Percentiles rank a stretch among this genome's conserved stretches.
These are phyloP conservation scores for Glossophaga mutica DNA, from an alignment of 2,797 vertebrate genomes.

Conservation along the genomic window DNA sequence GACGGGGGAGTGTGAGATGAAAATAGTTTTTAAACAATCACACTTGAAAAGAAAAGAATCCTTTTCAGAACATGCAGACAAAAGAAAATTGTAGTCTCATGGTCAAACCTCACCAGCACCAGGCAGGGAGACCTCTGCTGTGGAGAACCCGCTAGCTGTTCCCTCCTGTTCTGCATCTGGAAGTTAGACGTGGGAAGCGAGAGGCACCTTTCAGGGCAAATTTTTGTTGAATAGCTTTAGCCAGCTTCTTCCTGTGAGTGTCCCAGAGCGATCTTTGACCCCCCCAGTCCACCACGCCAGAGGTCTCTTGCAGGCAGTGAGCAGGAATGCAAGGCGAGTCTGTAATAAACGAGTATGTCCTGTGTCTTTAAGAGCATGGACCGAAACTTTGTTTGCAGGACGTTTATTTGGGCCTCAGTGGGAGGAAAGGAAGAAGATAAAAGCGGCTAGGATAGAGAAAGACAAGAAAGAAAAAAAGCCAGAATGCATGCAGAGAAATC, in stretches of 20 bases:
- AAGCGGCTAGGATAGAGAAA: background rate
- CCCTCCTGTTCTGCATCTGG: background rate
- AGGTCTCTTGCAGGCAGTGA: background rate
- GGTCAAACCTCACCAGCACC: background rate
- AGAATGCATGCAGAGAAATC: constrained; percentile 24
- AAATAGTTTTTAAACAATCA: background rate
- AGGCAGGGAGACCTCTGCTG: background rate
- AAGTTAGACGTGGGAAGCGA: background rate
- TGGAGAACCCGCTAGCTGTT: background rate
- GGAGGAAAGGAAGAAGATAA: constrained; percentile 62
- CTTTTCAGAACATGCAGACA: background rate
- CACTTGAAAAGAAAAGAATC: background rate
- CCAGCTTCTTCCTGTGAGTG: background rate
- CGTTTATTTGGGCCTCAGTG: constrained; percentile 51
- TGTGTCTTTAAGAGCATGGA: constrained; percentile 56
- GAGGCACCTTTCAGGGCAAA: background rate
- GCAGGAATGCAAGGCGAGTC: background rate
- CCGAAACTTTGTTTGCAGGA: constrained; percentile 38
- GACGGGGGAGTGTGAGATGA: background rate
- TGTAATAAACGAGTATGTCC: background rate
- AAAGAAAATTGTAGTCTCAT: background rate
- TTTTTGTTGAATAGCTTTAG: background rate
- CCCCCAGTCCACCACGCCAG: background rate
- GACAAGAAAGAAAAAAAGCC: background rate
- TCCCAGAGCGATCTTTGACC: background rate